Evolutionary conservation across 2,113 vertebrate species (phyloP), one percentile per base, ranked within the genome.

Genomic region (Lutjanus erythropterus): DNA sequence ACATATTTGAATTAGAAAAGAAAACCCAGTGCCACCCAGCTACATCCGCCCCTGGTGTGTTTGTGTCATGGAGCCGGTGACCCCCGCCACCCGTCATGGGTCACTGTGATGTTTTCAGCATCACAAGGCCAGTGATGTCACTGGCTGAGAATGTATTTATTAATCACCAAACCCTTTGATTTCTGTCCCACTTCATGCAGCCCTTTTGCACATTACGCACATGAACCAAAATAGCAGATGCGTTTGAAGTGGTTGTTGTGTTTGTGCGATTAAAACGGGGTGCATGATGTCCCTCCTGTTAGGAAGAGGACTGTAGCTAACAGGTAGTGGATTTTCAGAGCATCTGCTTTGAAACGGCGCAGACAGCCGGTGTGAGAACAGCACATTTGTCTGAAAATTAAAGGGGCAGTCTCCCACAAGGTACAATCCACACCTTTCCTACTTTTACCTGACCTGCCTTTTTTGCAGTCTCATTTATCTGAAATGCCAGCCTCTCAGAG

Each of bases 381-480:
- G 23, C 47, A 25, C 4, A 7, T 19, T 18, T 14, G 19, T 23
- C 49, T 23, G 49, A 53, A 53, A 27, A 75, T 37, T 37, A 37
- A 37, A 37, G 9, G 7, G 7, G 7, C 4, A 35, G 49, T 60
- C 81, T 58, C 31, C n/a, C 71, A 67, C 59, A 55, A 66, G 44
- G 71, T 78, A 71, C 49, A 49, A 49, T 55, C 75, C 66, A 77
- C 68, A 86, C 42, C 70, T 80, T 41, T 29, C 44, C 19, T 37
- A 41, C 6, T 50, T 44, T n/a, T 77, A 50, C 31, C 23, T 31
- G 41, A 53, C 25, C 15, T 56, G 6, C 7, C 14, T 27, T 41
- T 49, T 29, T 19, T 14, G 6, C 25, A 47, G 33, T 23, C 62
- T 59, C 6, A 69, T 69, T 49, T 31, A 50, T 65, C 23, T 39